Evolutionary conservation across 2,888 invertebrate genomes (phyloP).

Genomic region (Julus scandinavius): DNA sequence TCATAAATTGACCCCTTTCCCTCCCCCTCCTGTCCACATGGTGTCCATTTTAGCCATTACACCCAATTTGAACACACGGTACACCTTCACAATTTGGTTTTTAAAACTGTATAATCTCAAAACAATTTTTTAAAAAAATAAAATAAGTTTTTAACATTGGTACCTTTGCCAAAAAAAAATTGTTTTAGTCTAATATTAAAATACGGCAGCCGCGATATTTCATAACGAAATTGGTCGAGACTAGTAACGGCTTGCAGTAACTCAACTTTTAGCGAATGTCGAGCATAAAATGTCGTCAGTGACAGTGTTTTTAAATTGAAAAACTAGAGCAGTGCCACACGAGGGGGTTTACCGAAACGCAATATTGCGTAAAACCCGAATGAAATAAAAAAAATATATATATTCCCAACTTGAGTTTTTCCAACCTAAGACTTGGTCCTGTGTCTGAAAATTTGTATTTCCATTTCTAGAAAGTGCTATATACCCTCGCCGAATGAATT

Average conservation of each 20-base stretch:
- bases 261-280: background rate
- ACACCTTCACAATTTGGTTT: too few relatives aligned
- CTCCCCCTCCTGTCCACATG: too few relatives aligned
- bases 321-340: background rate
- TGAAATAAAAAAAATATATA: background rate
- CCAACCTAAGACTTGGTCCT: background rate
- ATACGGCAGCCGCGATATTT: background rate
- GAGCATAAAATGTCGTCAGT: conserved; percentile 5
- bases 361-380: conserved; percentile 9
- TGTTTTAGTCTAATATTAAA: background rate
- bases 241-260: background rate
- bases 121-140: too few relatives aligned
- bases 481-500: background rate
- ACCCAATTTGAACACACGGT: too few relatives aligned
- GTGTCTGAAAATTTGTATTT: background rate
- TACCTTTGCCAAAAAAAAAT: background rate
- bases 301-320: background rate
- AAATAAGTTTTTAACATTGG: too few relatives aligned
- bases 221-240: background rate
- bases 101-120: too few relatives aligned
- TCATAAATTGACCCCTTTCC: too few relatives aligned
- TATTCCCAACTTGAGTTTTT: background rate
- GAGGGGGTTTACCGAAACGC: conserved; percentile 6
- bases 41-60: too few relatives aligned
- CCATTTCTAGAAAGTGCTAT: background rate